Evolutionary conservation across 1,140 invertebrate genomes (phyloP).

Genomic region (Triops longicaudatus): DNA sequence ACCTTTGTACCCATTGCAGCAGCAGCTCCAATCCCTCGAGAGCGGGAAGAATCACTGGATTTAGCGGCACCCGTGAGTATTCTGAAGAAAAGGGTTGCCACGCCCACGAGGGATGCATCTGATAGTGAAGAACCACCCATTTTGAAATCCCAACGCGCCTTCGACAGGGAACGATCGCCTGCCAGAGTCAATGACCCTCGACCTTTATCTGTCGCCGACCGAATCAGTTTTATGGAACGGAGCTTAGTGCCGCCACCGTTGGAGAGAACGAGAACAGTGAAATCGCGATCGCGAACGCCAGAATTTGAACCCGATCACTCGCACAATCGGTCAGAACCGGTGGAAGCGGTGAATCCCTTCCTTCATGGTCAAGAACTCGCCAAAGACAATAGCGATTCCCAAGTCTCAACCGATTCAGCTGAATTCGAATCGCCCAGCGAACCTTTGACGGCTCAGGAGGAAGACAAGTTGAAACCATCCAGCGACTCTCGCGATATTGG

Average conservation of each 20-base stretch:
- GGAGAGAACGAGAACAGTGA: background rate
- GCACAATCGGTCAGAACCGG: background rate
- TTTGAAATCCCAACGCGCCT: background rate
- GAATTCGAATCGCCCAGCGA: background rate
- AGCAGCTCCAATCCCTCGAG: background rate
- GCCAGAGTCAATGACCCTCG: background rate
- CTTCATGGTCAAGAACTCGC: background rate
- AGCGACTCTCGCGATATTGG: background rate
- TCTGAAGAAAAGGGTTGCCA: constrained; percentile 15
- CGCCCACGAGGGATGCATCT: background rate
- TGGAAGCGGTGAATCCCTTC: background rate
- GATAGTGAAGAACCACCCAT: constrained; percentile 4
- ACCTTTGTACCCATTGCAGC: background rate
- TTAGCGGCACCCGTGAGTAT: background rate
- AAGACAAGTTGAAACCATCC: background rate
- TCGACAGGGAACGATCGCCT: constrained; percentile 26
- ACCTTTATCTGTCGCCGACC: constrained; percentile 18
- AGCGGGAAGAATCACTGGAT: constrained; percentile 1
- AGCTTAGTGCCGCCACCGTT: background rate
- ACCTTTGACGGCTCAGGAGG: background rate
- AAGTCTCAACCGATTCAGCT: background rate
- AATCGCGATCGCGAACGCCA: constrained; percentile 1
- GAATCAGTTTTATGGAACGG: constrained; percentile 20
- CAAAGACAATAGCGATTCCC: background rate
- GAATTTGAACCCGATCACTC: background rate